Evolutionary conservation across 2,797 vertebrate genomes (phyloP).

Genomic region (Melopsittacus undulatus): DNA sequence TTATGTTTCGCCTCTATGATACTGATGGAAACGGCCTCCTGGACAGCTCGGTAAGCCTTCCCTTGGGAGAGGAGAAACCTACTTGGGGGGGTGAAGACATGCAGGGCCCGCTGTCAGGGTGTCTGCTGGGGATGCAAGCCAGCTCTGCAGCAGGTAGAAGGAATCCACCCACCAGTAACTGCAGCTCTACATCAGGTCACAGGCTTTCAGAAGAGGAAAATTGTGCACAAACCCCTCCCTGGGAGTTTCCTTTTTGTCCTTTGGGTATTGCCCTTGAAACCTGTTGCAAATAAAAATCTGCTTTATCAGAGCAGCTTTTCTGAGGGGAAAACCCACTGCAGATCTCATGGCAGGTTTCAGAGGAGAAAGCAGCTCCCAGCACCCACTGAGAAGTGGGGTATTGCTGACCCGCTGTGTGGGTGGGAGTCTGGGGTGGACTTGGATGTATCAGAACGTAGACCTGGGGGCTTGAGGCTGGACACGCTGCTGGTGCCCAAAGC

Average conservation of each 20-base stretch:
- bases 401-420: rapidly evolving
- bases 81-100: rapidly evolving
- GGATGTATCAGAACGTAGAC: rapidly evolving
- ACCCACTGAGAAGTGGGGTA: not conserved
- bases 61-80: rapidly evolving
- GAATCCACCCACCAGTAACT: not conserved
- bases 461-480: not conserved
- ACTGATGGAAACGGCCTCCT: slow-evolving; percentile 90
- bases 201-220: not conserved
- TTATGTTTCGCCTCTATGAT: slow-evolving; percentile 95
- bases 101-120: rapidly evolving
- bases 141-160: not conserved
- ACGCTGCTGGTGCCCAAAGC: rapidly evolving
- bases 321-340: not conserved
- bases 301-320: not conserved
- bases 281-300: not conserved
- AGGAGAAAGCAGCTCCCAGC: not conserved
- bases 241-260: not conserved
- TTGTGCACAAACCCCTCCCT: rapidly evolving
- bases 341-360: not conserved
- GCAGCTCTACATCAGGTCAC: not conserved
- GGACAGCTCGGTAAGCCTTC: slow-evolving; percentile 90
- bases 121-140: rapidly evolving
- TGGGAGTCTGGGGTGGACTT: not conserved
- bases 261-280: not conserved